Evolutionary conservation across 2,888 invertebrate genomes (phyloP).

Genomic region (Julus scandinavius): DNA sequence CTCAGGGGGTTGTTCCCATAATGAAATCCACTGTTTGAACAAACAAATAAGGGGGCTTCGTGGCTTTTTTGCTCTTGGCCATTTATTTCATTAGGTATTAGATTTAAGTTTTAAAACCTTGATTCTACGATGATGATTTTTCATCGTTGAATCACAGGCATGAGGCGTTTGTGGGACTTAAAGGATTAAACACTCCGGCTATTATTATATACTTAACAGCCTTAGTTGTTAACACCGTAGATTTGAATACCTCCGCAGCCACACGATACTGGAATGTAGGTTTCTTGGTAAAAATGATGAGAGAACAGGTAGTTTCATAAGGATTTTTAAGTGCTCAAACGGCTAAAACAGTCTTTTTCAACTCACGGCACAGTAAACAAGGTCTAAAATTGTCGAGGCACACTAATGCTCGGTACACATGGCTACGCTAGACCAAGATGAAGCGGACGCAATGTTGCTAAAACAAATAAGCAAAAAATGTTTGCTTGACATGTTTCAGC

Average conservation of each 20-base stretch:
- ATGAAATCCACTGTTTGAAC: neutral
- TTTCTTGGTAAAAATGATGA: neutral
- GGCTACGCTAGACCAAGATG: too few species aligned
- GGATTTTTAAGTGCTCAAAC: too few species aligned
- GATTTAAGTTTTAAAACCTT: neutral
- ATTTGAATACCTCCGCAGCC: neutral
- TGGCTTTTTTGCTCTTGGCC: neutral
- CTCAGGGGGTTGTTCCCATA: constrained; percentile 21
- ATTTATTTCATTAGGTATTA: neutral
- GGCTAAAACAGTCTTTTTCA: too few species aligned
- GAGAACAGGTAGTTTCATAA: too few species aligned
- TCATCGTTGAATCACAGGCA: neutral
- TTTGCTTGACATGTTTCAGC: too few species aligned
- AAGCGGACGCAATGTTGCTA: too few species aligned
- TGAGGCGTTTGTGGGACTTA: constrained; percentile 8
- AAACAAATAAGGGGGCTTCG: constrained; percentile 28
- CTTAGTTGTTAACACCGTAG: neutral
- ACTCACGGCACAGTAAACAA: too few species aligned
- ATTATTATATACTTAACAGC: neutral
- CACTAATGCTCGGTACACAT: too few species aligned
- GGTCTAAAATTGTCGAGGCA: too few species aligned
- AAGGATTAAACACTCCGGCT: neutral
- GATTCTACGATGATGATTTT: constrained; percentile 7
- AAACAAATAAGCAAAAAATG: too few species aligned
- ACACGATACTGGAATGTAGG: neutral